Evolutionary conservation across 1,140 invertebrate species (phyloP).

Genomic region (Hestina assimilis): DNA sequence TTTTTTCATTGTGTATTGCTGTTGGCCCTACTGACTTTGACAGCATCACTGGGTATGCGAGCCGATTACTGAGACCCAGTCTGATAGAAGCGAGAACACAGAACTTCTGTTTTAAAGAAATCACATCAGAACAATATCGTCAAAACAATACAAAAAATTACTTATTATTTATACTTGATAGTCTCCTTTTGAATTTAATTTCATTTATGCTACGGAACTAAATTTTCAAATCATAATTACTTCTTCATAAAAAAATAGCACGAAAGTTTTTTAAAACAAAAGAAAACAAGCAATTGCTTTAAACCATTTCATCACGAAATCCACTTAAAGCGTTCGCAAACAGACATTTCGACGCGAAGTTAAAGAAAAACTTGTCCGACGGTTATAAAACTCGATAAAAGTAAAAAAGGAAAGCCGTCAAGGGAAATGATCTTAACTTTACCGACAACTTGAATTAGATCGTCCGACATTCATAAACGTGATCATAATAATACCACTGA

Average conservation of each 20-base stretch:
- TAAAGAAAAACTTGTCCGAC: constrained; percentile 37
- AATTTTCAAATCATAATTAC: too few species aligned
- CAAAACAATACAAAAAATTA: too few species aligned
- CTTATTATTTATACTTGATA: too few species aligned
- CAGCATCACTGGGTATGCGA: too few species aligned
- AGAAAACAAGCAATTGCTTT: constrained; percentile 6
- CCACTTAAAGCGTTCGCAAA: constrained; percentile 30
- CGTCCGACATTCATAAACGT: constrained; percentile 49
- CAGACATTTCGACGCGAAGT: constrained; percentile 40
- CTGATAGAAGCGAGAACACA: too few species aligned
- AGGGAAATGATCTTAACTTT: constrained; percentile 54
- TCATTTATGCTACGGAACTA: too few species aligned
- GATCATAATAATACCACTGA: constrained; percentile 45
- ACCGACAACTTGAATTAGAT: constrained; percentile 58
- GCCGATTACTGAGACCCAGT: too few species aligned
- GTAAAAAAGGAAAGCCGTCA: constrained; percentile 46
- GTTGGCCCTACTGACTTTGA: too few species aligned
- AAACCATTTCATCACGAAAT: constrained; percentile 21
- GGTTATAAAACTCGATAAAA: constrained; percentile 52
- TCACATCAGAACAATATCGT: too few species aligned
- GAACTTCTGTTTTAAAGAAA: too few species aligned
- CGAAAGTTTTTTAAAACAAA: neutral
- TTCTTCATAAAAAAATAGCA: neutral
- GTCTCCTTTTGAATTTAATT: too few species aligned
- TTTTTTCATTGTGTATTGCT: too few species aligned